Percentiles rank a stretch among this genome's conserved stretches.
phyloP scores from a whole-genome alignment of 2,797 vertebrate genomes.

The Myripristis jacobus region DNA sequence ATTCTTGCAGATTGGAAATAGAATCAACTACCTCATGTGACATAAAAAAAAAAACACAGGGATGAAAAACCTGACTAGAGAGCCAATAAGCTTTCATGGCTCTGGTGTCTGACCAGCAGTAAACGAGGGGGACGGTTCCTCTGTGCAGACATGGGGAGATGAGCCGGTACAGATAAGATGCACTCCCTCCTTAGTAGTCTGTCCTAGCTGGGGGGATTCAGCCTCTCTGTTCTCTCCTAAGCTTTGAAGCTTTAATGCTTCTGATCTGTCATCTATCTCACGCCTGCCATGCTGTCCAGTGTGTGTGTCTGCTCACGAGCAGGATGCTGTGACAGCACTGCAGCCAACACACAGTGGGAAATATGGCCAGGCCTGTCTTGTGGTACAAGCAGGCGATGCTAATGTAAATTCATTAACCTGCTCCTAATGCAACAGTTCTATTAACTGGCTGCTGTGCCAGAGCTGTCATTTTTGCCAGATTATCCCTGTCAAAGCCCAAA shows the following conservation, averaged over 20 bases:
- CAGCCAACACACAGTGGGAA: conserved; percentile 41
- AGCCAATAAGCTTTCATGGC: conserved; percentile 45
- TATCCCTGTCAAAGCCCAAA: conserved; percentile 25
- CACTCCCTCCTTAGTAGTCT: conserved; percentile 45
- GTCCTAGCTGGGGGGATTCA: conserved; percentile 44
- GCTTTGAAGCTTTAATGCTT: conserved; percentile 72
- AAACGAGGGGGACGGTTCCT: conserved; percentile 52
- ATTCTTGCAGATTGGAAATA: conserved; percentile 65
- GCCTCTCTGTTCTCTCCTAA: conserved; percentile 57
- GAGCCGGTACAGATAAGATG: conserved; percentile 54
- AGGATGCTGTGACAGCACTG: conserved; percentile 46
- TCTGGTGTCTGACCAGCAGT: conserved; percentile 51
- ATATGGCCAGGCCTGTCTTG: conserved; percentile 38
- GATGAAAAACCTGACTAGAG: conserved; percentile 60
- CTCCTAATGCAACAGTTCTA: conserved; percentile 34
- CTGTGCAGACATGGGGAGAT: conserved; percentile 45
- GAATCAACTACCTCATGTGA: conserved; percentile 64
- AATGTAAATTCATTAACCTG: conserved; percentile 48
- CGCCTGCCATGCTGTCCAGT: conserved; percentile 61
- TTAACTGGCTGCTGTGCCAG: conserved; percentile 42
- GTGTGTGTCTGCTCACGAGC: conserved; percentile 40
- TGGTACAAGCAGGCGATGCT: conserved; percentile 32
- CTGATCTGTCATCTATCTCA: conserved; percentile 73
- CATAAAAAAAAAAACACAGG: conserved; percentile 39
- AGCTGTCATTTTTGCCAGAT: conserved; percentile 38